Evolutionary conservation across 2,888 invertebrate species (phyloP).

Genomic region (Netelia virgata): DNA sequence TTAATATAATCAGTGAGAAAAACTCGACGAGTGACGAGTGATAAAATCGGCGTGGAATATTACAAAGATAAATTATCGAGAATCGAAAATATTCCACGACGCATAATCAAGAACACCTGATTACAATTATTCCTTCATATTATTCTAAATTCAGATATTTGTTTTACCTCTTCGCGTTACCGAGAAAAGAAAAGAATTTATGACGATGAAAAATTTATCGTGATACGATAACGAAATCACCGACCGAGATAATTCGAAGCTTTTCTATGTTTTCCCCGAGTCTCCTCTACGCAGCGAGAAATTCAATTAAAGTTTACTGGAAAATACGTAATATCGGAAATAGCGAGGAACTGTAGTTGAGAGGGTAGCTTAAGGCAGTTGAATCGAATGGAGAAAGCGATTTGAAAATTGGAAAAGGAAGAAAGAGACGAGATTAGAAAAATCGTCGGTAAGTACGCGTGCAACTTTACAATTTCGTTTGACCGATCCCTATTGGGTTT

Average conservation of each 20-base stretch:
- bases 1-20: too few species aligned
- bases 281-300: not conserved
- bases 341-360: not conserved
- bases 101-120: too few species aligned
- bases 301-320: not conserved
- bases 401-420: not conserved
- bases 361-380: not conserved
- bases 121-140: too few species aligned
- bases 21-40: too few species aligned
- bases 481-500: too few species aligned
- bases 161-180: too few species aligned
- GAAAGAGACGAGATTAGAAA: not conserved
- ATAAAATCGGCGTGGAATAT: too few species aligned
- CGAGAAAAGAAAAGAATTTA: too few species aligned
- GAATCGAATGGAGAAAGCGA: not conserved
- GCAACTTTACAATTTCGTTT: not conserved
- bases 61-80: too few species aligned
- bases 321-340: not conserved
- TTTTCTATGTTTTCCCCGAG: not conserved
- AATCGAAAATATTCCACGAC: too few species aligned
- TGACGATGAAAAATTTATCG: too few species aligned
- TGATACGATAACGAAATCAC: not conserved
- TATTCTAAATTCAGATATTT: too few species aligned
- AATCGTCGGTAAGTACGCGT: not conserved
- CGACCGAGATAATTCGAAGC: not conserved